phyloP scores from a whole-genome alignment of 2,888 invertebrate genomes.

The Acanthosepion esculentum region DNA sequence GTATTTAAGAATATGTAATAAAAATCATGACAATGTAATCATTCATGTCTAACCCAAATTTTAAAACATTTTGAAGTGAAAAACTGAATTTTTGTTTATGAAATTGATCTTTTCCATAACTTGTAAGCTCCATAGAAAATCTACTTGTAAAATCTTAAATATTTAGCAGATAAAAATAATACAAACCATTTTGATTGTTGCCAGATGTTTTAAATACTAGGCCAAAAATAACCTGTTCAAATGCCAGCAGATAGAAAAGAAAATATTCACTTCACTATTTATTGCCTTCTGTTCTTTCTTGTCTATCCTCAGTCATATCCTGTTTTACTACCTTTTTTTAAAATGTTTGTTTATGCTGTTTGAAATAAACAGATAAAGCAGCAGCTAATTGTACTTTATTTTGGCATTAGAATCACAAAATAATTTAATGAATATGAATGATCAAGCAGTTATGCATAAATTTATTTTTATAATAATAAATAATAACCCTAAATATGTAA shows the following conservation, averaged over 20 bases:
- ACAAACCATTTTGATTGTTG: not conserved
- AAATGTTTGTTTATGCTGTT: not conserved
- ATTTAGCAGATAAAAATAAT: not conserved
- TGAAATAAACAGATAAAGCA: not conserved
- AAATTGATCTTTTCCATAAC: not conserved
- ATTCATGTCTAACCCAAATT: too few species aligned
- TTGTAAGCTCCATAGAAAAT: not conserved
- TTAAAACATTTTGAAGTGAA: too few species aligned
- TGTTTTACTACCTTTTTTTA: not conserved
- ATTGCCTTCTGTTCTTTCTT: not conserved
- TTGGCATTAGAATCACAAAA: too few species aligned
- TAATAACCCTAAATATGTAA: too few species aligned
- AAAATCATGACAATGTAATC: too few species aligned
- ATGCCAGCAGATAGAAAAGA: not conserved
- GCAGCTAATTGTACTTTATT: too few species aligned
- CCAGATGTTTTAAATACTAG: not conserved
- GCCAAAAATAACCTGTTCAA: conserved; percentile 33
- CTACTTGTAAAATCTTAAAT: conserved; percentile 16
- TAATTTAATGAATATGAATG: too few species aligned
- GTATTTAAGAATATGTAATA: too few species aligned
- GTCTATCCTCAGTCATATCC: conserved; percentile 17
- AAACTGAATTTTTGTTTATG: too few species aligned
- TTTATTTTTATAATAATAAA: too few species aligned
- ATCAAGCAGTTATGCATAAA: too few species aligned
- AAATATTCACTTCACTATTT: not conserved